Evolutionary conservation across 2,113 vertebrate genomes (phyloP).

Genomic region (Caloenas nicobarica): DNA sequence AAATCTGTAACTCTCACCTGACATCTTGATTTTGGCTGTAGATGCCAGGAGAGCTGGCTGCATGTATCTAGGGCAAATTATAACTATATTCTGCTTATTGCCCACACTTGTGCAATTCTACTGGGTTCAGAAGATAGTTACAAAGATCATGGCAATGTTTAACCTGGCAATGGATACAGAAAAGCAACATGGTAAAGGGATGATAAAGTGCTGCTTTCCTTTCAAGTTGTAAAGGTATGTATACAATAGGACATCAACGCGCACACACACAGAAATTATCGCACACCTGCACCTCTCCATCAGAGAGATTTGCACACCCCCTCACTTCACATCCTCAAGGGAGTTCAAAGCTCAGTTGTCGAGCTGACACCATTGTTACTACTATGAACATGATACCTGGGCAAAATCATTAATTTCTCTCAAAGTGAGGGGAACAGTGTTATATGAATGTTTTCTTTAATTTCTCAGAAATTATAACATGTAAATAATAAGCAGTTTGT

Average conservation of each 20-base stretch:
- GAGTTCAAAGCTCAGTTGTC: neutral
- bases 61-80: neutral
- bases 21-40: neutral
- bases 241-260: neutral
- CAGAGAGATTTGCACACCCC: neutral
- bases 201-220: neutral
- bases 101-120: neutral
- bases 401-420: conserved; percentile 19
- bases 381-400: neutral
- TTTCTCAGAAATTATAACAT: neutral
- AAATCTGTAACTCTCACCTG: neutral
- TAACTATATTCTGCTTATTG: neutral
- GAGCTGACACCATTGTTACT: neutral
- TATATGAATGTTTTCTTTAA: conserved; percentile 38
- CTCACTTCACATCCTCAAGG: neutral
- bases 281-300: neutral
- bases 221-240: neutral
- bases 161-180: neutral
- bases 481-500: conserved; percentile 2
- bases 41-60: neutral
- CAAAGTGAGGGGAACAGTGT: neutral
- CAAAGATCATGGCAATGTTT: neutral
- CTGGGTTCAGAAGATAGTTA: neutral
- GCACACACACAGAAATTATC: neutral
- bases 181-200: neutral